phyloP scores from a whole-genome alignment of 2,797 vertebrate genomes.

The Pseudopleuronectes americanus region DNA sequence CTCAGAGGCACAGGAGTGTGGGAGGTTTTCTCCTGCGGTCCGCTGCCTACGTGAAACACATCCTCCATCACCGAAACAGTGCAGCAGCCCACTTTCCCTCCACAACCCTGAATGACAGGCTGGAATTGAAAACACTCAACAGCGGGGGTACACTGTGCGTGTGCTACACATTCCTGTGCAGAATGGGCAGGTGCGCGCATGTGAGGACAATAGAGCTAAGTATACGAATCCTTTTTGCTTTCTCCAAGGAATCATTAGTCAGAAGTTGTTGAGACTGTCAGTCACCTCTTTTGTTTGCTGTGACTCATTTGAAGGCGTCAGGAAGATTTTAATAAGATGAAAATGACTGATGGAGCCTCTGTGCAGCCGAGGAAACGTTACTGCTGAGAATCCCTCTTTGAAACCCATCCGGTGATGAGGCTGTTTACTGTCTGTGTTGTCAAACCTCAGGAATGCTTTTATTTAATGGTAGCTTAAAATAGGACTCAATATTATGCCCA shows the following conservation, averaged over 20 bases:
- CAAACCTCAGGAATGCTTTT: conserved; percentile 50
- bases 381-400: conserved; percentile 27
- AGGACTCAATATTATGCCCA: conserved; percentile 38
- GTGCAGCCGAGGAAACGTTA: conserved; percentile 26
- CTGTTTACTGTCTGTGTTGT: conserved; percentile 40
- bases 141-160: conserved; percentile 5
- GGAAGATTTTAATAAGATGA: conserved; percentile 39
- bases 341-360: conserved; percentile 39
- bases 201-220: conserved; percentile 4
- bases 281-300: conserved; percentile 17
- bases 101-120: conserved; percentile 40
- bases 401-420: conserved; percentile 35
- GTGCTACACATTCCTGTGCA: conserved; percentile 4
- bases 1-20: conserved; percentile 72
- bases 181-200: conserved; percentile 28
- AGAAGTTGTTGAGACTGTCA: conserved; percentile 30
- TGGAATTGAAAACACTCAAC: conserved; percentile 31
- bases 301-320: conserved; percentile 43
- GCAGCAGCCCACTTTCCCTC: conserved; percentile 51
- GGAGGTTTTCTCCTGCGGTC: conserved; percentile 71
- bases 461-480: conserved; percentile 54
- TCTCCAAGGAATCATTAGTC: conserved; percentile 12
- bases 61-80: conserved; percentile 59
- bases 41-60: conserved; percentile 73
- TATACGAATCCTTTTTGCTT: conserved; percentile 17